Percentiles rank a stretch among this genome's conserved stretches.
Evolutionary conservation across 2,797 vertebrate species (phyloP).

Genomic region (Kryptopterus vitreolus): DNA sequence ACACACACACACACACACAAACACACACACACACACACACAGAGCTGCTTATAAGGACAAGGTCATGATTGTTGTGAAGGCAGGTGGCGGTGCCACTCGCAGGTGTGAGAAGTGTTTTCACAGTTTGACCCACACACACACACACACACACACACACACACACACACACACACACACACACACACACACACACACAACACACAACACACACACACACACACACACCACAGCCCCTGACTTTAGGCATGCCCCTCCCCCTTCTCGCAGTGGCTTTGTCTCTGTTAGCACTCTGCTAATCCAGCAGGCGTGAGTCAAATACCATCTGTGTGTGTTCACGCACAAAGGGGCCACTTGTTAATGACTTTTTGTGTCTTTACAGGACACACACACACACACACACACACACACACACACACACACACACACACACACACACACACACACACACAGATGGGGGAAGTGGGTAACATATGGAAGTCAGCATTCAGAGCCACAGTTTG

Average conservation of each 20-base stretch:
- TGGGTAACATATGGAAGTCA: slow-evolving; percentile 36
- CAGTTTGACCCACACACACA: slow-evolving; percentile 19
- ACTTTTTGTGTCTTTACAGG: slow-evolving; percentile 78
- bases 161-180: slow-evolving; percentile 20
- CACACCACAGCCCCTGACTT: slow-evolving; percentile 16
- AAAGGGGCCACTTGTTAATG: slow-evolving; percentile 84
- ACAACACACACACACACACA: neutral
- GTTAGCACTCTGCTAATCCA: slow-evolving; percentile 75
- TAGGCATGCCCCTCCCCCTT: neutral
- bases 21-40: slow-evolving; percentile 29
- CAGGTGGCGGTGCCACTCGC: slow-evolving; percentile 37
- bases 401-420: slow-evolving; percentile 36
- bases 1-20: slow-evolving; percentile 2
- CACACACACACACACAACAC: neutral
- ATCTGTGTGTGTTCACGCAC: slow-evolving; percentile 82
- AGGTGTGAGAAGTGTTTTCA: slow-evolving; percentile 49
- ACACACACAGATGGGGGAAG: neutral
- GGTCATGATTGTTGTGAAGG: slow-evolving; percentile 35
- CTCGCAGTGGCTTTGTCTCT: slow-evolving; percentile 35
- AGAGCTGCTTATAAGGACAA: slow-evolving; percentile 41
- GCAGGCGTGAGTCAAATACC: slow-evolving; percentile 81
- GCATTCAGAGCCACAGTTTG: neutral
- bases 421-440: neutral
- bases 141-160: slow-evolving; percentile 25
- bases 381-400: slow-evolving; percentile 43